Evolutionary conservation across 1,140 invertebrate species (phyloP), one percentile per base, ranked within the genome.

Genomic region (Sminthurides bifidus): DNA sequence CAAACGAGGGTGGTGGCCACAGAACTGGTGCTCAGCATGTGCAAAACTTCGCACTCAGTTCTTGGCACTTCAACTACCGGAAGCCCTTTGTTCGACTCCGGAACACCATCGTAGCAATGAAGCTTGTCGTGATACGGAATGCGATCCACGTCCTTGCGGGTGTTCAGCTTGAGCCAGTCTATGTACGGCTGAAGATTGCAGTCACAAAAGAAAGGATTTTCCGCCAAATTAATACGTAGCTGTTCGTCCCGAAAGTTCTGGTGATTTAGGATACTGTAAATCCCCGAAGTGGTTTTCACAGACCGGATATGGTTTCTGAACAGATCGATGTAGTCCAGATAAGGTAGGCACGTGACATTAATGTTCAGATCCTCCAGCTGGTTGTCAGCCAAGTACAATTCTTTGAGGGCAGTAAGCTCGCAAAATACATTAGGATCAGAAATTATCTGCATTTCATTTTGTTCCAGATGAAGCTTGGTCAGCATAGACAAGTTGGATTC

Each of bases 401-500:
- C 79, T 44, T 78, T 70, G 5, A 87, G 67, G 52, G 72, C 75
- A 0, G 80, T 79, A 21, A 87, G 69, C 56, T 81, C 77, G 61
- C 84, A 87, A 65, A 87, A 87, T 1, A 85, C 76, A 31, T 73
- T 72, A 6, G 71, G 69, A 67, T 85, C 80, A 1, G 72, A 76
- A 17, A 65, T 59, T 3, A 49, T 26, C 38, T 64, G 57, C 46
- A 87, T 85, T 68, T 85, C 80, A 67, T 87, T 87, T 66, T 85
- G 82, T 67, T 87, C 84, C 51, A 87, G 67, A 71, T 87, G 83
- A 0, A 87, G 67, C 65, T 85, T 85, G 54, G 77, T 76, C 53
- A 87, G 67, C 50, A 77, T 76, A 2, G 73, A 77, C 43, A 86
- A 66, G 66, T 81, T 79, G 56, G 74, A 83, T 35, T 81, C 79